Percentiles rank a stretch among this genome's conserved stretches.
These are phyloP conservation scores for Gouania willdenowi DNA, from an alignment of 2,797 vertebrate genomes.

Conservation along the genomic window DNA sequence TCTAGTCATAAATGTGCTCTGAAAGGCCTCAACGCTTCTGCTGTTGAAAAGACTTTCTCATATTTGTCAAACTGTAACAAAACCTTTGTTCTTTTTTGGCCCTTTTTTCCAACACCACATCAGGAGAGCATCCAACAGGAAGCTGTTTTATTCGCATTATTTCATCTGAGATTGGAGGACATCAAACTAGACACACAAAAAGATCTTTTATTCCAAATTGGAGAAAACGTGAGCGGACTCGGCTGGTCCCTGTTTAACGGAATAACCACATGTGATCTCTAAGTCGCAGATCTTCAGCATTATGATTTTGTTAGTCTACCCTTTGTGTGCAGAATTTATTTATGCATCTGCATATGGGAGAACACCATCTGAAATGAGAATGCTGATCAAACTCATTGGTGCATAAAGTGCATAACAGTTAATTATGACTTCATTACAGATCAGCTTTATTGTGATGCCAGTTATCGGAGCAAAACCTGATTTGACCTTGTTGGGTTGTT, in stretches of 20 bases:
- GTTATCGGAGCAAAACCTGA: too few relatives aligned
- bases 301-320: conserved; percentile 58
- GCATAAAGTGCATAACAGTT: too few relatives aligned
- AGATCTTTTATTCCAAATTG: conserved; percentile 22
- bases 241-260: conserved; percentile 46
- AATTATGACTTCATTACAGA: too few relatives aligned
- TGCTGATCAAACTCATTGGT: too few relatives aligned
- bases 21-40: conserved; percentile 45
- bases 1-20: conserved; percentile 59
- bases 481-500: too few relatives aligned
- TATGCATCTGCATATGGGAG: conserved; percentile 10
- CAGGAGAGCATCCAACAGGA: conserved; percentile 20
- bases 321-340: conserved; percentile 20
- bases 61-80: too few relatives aligned
- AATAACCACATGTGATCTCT: conserved; percentile 11
- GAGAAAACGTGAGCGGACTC: conserved; percentile 27
- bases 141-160: conserved; percentile 5
- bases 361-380: conserved; percentile 42
- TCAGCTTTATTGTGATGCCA: too few relatives aligned
- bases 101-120: conserved; percentile 22
- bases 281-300: conserved; percentile 58
- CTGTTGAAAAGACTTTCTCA: conserved; percentile 32
- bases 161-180: conserved; percentile 12
- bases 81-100: too few relatives aligned
- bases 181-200: not conserved